These are phyloP conservation scores for Corythaixoides concolor DNA, from an alignment of 2,113 vertebrate species.

Conservation along the genomic window DNA sequence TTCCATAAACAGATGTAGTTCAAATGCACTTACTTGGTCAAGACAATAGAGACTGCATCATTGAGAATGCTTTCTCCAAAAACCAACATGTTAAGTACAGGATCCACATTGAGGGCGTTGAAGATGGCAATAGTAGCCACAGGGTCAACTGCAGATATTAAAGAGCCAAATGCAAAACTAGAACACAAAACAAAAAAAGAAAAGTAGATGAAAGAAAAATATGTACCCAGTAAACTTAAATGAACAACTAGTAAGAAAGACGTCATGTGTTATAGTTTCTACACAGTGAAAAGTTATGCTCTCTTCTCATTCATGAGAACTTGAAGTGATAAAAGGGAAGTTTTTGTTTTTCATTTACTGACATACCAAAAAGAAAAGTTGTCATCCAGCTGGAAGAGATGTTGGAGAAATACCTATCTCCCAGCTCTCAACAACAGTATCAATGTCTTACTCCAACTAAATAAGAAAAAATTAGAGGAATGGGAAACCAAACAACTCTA, in stretches of 20 bases:
- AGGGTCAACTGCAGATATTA: constrained; percentile 98
- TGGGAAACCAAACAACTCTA: background rate
- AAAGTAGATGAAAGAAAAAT: background rate
- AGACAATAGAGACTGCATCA: constrained; percentile 95
- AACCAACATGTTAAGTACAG: constrained; percentile 98
- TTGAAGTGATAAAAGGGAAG: background rate
- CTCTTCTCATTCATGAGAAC: background rate
- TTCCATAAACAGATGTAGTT: background rate
- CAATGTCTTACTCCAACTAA: background rate
- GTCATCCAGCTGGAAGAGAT: background rate
- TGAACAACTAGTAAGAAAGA: background rate
- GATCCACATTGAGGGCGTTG: constrained; percentile 97
- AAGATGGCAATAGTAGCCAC: constrained; percentile 99
- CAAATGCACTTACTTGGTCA: constrained; percentile 89
- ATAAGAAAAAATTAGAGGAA: background rate
- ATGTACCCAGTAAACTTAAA: background rate
- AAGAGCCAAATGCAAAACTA: constrained; percentile 96
- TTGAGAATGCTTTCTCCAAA: constrained; percentile 99
- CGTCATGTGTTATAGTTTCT: background rate
- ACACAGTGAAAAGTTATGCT: background rate
- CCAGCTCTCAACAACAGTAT: background rate
- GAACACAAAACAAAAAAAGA: constrained; percentile 6
- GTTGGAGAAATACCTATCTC: background rate
- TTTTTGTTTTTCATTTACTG: background rate
- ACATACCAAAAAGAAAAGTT: background rate